Evolutionary conservation across 2,797 vertebrate species (phyloP).

Genomic region (Esox masquinongy): DNA sequence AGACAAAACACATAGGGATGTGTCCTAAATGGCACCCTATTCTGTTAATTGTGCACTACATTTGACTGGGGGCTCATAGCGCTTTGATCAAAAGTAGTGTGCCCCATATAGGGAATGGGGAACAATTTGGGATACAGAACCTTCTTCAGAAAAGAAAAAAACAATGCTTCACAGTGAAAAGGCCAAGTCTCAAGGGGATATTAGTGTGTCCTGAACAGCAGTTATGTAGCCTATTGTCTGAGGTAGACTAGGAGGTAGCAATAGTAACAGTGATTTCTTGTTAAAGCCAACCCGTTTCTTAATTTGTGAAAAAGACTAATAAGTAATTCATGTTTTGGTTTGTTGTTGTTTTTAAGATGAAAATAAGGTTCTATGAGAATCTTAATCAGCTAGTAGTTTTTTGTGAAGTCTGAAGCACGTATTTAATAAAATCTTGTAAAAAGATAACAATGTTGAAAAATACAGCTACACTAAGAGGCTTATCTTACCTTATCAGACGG

Average conservation of each 20-base stretch:
- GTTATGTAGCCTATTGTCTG: background rate
- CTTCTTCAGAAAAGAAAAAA: slow-evolving; percentile 18
- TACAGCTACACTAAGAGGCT: no score
- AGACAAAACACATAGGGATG: slow-evolving; percentile 21
- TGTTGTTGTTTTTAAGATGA: no score
- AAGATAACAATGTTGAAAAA: no score
- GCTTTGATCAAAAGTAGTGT: background rate
- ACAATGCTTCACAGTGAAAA: slow-evolving; percentile 27
- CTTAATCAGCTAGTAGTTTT: no score
- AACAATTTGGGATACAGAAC: background rate
- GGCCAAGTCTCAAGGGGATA: slow-evolving; percentile 4
- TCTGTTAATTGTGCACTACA: background rate
- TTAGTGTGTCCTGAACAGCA: slow-evolving; percentile 1
- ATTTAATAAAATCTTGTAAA: no score
- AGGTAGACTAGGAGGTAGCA: background rate
- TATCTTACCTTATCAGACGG: no score
- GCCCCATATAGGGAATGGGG: background rate
- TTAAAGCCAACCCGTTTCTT: no score
- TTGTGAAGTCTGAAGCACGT: no score
- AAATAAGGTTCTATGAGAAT: no score
- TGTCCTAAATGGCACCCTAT: background rate
- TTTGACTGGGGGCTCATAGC: background rate
- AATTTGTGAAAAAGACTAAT: no score
- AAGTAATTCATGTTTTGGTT: no score
- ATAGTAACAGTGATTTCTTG: no score